A percentile compares a stretch with the other conserved stretches of the same genome.
Conservation (phyloP, 2,797 vertebrate species). For the Lacerta bilineata region DNA sequence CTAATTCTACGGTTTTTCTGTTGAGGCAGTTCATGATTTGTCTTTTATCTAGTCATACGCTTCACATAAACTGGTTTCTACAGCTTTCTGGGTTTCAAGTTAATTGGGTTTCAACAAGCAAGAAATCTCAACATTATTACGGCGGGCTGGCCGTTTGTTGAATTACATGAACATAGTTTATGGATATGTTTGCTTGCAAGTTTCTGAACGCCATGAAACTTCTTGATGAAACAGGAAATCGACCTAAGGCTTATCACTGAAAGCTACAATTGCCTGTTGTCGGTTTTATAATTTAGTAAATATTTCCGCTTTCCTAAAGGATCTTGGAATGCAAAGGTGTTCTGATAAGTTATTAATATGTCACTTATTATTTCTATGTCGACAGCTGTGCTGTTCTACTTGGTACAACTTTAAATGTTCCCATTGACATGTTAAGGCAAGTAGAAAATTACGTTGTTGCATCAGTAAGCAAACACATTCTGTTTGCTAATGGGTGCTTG, state of each 20-base stretch:
- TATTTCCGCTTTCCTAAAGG: neutral
- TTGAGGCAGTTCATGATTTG: neutral
- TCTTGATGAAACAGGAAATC: neutral
- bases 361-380: neutral
- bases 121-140: neutral
- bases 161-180: slow-evolving; percentile 16
- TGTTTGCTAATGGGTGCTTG: neutral
- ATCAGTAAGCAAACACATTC: neutral
- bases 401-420: neutral
- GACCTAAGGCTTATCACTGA: too few species aligned
- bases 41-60: neutral
- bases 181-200: neutral
- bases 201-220: neutral
- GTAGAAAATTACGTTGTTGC: neutral
- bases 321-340: neutral
- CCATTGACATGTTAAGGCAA: neutral
- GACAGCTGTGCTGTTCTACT: neutral
- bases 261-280: neutral
- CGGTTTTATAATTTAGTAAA: too few species aligned
- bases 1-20: neutral
- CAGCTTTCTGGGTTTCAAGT: neutral
- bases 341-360: neutral
- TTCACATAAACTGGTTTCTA: neutral
- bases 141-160: neutral
- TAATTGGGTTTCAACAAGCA: neutral